Base-by-base conservation (phyloP, 2,888 invertebrate species). In the Caenorhabditis sp. region DNA sequence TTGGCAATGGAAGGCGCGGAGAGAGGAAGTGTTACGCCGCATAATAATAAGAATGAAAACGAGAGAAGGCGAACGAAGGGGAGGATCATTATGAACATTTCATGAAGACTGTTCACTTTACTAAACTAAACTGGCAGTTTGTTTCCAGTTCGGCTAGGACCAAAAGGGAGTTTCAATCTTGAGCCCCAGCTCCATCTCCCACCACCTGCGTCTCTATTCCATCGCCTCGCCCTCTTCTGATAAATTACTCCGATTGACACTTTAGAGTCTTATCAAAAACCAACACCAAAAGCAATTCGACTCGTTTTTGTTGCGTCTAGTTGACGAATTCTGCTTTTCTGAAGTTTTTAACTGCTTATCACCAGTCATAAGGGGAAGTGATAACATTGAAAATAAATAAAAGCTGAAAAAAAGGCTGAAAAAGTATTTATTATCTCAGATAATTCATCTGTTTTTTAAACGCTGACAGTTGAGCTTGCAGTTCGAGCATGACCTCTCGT, bases 21-120 rank as follows among this genome's bases (percentile, higher is more conserved):
- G n/a, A 53, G n/a, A 32, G 24, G 26, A 26, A 26, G 15, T 5
- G 58, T 11, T 35, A 37, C 32, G 32, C n/a, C n/a, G n/a, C 58
- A 58, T 58, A 32, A 58, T 37, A 32, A 56, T 32, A 32, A 32
- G 18, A 32, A 56, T 56, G 32, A 32, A 56, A 24, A 56, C 56
- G 56, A 18, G 47, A 47, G 47, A n/a, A n/a, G n/a, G n/a, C n/a
- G n/a, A n/a, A n/a, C n/a, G n/a, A n/a, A n/a, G n/a, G n/a, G n/a
- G 20, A n/a, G 4, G 47, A 47, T 47, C 40, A 40, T 40, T 40
- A 18, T 9, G 47, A 47, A 18, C 20, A 32, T 32, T 32, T 6
- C 9, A 9, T 32, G 32, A 32, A 47, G 13, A 15, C 40, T 40
- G 40, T 15, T 15, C 13, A n/a, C n/a, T n/a, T n/a, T n/a, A n/a